phyloP scores from a whole-genome alignment of 2,113 vertebrate genomes.

The Pongo pygmaeus region DNA sequence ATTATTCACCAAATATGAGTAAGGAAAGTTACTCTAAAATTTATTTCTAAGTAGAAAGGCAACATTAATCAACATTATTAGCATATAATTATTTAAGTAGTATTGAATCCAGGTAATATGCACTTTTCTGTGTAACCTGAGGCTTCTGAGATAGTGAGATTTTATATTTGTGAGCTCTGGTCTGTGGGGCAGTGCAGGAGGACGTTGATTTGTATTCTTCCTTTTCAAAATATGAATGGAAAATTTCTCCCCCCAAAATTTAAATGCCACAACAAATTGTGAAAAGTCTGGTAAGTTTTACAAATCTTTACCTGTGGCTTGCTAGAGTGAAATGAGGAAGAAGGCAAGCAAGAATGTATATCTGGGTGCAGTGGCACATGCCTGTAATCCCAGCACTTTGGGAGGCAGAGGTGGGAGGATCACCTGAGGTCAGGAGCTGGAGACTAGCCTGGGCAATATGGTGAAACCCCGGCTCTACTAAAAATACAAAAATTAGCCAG shows the following conservation, averaged over 20 bases:
- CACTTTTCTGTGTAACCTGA: neutral
- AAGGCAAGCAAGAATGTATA: neutral
- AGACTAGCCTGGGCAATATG: too few species aligned
- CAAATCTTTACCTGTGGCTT: neutral
- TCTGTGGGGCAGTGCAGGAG: neutral
- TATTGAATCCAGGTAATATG: neutral
- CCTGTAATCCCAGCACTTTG: too few species aligned
- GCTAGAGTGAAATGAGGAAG: neutral
- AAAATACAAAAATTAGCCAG: too few species aligned
- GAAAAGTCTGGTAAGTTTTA: neutral
- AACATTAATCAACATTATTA: slow-evolving; percentile 1
- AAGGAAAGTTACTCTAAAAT: neutral
- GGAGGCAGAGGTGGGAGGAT: too few species aligned
- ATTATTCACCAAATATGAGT: neutral
- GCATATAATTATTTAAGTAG: neutral
- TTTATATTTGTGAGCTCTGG: neutral
- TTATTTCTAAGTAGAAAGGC: neutral
- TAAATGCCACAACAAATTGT: neutral
- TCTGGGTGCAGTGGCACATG: too few species aligned
- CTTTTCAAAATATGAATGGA: neutral
- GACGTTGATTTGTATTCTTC: neutral
- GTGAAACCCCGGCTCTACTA: too few species aligned
- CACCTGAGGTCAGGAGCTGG: too few species aligned
- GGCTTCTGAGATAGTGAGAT: neutral
- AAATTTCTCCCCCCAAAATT: too few species aligned